Conservation (phyloP, 2,888 invertebrate species). For the Operophtera brumata region DNA sequence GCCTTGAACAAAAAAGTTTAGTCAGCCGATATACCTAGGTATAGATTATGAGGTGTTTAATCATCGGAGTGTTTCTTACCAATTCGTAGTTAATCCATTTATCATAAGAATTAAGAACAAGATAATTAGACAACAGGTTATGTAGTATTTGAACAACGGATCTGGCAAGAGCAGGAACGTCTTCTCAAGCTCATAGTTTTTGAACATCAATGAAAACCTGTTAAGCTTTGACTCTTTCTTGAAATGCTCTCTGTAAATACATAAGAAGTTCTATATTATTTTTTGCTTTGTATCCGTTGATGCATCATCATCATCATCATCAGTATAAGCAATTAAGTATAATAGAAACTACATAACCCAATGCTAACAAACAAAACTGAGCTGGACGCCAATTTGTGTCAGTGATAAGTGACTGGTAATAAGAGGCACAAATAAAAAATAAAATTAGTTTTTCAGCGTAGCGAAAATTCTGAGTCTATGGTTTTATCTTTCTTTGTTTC, state of each 20-base stretch:
- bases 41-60: neutral
- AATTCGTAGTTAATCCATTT: constrained; percentile 67
- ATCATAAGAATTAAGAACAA: constrained; percentile 55
- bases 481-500: no score
- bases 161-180: constrained; percentile 88
- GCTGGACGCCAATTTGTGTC: no score
- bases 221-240: constrained; percentile 81
- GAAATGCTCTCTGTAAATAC: constrained; percentile 83
- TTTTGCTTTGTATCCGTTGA: no score
- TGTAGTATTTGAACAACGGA: constrained; percentile 90
- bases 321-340: no score
- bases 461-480: no score
- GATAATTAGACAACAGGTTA: constrained; percentile 65
- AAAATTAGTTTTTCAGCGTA: no score
- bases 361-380: no score
- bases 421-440: no score
- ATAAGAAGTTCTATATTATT: neutral
- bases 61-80: constrained; percentile 45
- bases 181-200: constrained; percentile 82
- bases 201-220: constrained; percentile 72
- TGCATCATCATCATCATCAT: no score
- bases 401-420: no score
- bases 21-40: neutral
- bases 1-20: constrained; percentile 44
- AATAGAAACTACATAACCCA: no score